Evolutionary conservation across 2,888 invertebrate species (phyloP).

Genomic region (Eupithecia insigniata): DNA sequence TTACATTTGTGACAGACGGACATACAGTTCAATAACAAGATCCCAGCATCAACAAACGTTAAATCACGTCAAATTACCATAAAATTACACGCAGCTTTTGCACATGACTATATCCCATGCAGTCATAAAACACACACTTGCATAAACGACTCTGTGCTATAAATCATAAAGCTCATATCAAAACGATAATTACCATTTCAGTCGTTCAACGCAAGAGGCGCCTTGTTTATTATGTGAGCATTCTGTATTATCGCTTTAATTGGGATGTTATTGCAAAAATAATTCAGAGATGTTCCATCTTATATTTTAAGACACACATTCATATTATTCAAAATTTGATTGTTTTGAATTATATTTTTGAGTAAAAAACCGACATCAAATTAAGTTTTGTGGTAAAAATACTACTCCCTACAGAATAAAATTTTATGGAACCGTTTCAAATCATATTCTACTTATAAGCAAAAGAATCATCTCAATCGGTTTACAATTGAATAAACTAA

Average conservation of each 20-base stretch:
- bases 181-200: conserved; percentile 63
- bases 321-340: too few relatives aligned
- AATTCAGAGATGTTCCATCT: too few relatives aligned
- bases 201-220: conserved; percentile 66
- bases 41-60: conserved; percentile 4
- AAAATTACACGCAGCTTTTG: conserved; percentile 9
- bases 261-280: conserved; percentile 31
- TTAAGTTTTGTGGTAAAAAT: neutral
- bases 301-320: too few relatives aligned
- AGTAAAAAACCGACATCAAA: neutral
- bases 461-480: neutral
- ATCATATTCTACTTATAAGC: neutral
- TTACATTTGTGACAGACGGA: neutral
- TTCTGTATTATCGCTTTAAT: conserved; percentile 35
- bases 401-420: too few relatives aligned
- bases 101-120: conserved; percentile 5
- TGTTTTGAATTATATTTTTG: too few relatives aligned
- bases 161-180: conserved; percentile 59
- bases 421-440: too few relatives aligned
- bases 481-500: neutral
- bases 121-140: conserved; percentile 31
- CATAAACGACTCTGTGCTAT: conserved; percentile 41
- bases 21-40: neutral
- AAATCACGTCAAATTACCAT: conserved; percentile 11
- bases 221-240: conserved; percentile 59